These are phyloP conservation scores for Misgurnus mizolepis DNA, from an alignment of 2,113 vertebrate genomes.

Conservation along the genomic window DNA sequence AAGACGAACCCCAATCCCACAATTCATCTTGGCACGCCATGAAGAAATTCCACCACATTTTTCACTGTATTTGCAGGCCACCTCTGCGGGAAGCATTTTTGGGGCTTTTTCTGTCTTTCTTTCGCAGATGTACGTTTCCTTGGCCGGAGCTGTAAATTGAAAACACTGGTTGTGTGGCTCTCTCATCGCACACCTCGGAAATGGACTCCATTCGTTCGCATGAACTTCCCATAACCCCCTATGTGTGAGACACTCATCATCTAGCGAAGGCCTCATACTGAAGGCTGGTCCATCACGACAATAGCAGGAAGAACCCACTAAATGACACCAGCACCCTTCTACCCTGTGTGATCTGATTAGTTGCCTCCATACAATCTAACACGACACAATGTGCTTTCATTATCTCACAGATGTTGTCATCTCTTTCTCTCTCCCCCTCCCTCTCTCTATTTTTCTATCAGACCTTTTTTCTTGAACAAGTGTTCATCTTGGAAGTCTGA, in stretches of 20 bases:
- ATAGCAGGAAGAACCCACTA: constrained; percentile 47
- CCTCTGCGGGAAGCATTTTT: constrained; percentile 52
- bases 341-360: constrained; percentile 55
- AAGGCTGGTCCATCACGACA: constrained; percentile 60
- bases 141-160: constrained; percentile 57
- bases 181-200: constrained; percentile 56
- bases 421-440: constrained; percentile 45
- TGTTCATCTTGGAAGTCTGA: constrained; percentile 62
- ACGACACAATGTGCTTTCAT: constrained; percentile 56
- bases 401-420: constrained; percentile 54
- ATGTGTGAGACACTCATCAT: constrained; percentile 60
- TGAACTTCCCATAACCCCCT: constrained; percentile 61
- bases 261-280: constrained; percentile 48
- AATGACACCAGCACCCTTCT: constrained; percentile 55
- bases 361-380: constrained; percentile 58
- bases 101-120: constrained; percentile 37
- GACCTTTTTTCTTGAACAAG: constrained; percentile 51
- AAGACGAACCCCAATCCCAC: constrained; percentile 36
- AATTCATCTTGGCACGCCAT: constrained; percentile 52
- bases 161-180: constrained; percentile 55
- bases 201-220: constrained; percentile 61
- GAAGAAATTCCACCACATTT: constrained; percentile 51
- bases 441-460: constrained; percentile 17
- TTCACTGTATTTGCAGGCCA: constrained; percentile 51
- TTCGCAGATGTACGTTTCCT: constrained; percentile 50